A percentile compares a stretch with the other conserved stretches of the same genome.
Conservation (phyloP, 2,113 vertebrate genomes). For the Hippocampus comes region DNA sequence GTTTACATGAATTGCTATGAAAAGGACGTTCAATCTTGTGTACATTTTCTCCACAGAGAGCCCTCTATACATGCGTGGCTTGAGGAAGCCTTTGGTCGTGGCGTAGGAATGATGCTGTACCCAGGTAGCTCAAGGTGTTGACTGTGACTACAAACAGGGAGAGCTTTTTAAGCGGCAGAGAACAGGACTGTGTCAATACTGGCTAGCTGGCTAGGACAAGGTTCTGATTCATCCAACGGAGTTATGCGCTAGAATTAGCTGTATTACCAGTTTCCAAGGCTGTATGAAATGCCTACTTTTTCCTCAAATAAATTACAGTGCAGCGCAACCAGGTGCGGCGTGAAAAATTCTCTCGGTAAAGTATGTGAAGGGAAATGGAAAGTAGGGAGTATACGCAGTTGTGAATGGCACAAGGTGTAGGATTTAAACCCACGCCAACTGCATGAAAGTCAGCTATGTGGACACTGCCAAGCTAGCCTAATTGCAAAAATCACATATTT, state of each 20-base stretch:
- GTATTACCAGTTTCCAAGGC: conserved; percentile 25
- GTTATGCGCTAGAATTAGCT: conserved; percentile 33
- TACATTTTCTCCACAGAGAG: conserved; percentile 44
- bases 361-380: background rate
- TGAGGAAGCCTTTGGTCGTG: conserved; percentile 33
- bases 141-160: conserved; percentile 46
- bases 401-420: no score
- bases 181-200: conserved; percentile 55
- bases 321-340: conserved; percentile 1
- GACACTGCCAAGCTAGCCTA: background rate
- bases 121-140: conserved; percentile 38
- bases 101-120: conserved; percentile 18
- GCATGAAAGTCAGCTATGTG: background rate
- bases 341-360: conserved; percentile 2
- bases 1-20: conserved; percentile 17
- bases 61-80: conserved; percentile 35
- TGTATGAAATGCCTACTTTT: conserved; percentile 28
- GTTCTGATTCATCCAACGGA: conserved; percentile 44
- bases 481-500: background rate
- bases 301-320: conserved; percentile 26
- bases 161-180: conserved; percentile 47
- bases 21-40: conserved; percentile 19
- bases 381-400: background rate
- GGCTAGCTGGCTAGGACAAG: conserved; percentile 37
- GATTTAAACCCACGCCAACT: no score